A percentile compares a stretch with the other conserved stretches of the same genome.
Evolutionary conservation across 2,113 vertebrate genomes (phyloP).

Genomic region (Alaudala cheleensis): DNA sequence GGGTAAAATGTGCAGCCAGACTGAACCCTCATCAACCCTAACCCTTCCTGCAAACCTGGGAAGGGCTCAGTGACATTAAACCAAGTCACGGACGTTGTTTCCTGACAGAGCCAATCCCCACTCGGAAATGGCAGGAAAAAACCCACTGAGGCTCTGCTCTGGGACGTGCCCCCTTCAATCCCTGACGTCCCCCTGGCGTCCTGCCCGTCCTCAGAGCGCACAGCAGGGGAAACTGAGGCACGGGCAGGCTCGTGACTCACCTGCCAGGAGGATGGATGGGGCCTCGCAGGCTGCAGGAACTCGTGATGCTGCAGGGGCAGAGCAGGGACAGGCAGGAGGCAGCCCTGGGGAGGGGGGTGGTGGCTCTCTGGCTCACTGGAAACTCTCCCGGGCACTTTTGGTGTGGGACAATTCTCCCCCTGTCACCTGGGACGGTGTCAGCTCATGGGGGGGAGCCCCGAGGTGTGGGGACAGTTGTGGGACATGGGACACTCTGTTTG

Average conservation of each 20-base stretch:
- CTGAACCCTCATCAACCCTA: background rate
- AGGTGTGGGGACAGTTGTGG: background rate
- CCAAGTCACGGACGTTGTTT: fast-evolving
- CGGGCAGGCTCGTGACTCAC: background rate
- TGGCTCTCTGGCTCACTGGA: background rate
- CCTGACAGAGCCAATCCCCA: background rate
- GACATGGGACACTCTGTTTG: background rate
- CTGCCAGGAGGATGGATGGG: background rate
- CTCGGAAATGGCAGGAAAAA: background rate
- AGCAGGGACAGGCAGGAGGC: background rate
- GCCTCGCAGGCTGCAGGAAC: background rate
- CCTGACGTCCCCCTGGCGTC: background rate
- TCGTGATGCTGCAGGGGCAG: background rate
- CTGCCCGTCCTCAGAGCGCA: fast-evolving
- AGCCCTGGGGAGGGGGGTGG: fast-evolving
- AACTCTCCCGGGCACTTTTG: background rate
- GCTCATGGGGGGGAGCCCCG: background rate
- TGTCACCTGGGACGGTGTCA: background rate
- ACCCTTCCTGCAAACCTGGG: background rate
- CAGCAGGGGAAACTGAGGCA: constrained; percentile 25
- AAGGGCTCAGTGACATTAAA: constrained; percentile 12
- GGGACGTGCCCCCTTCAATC: fast-evolving
- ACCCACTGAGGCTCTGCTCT: fast-evolving
- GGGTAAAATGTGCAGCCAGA: background rate
- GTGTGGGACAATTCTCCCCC: background rate